A percentile compares a stretch with the other conserved stretches of the same genome.
phyloP scores from a whole-genome alignment of 2,113 vertebrate species.

The Istiophorus platypterus region DNA sequence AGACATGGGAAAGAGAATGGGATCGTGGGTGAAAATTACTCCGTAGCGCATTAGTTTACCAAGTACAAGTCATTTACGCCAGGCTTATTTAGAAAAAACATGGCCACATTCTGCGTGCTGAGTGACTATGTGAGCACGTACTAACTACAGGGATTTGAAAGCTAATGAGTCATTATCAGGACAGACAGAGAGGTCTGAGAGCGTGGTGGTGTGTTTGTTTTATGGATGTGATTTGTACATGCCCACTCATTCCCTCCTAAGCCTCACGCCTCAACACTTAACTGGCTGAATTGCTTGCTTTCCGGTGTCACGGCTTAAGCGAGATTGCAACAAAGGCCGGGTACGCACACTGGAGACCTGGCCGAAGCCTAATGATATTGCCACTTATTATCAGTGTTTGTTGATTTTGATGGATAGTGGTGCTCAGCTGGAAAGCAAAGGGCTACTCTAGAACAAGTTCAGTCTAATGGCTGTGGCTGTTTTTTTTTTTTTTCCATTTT shows the following conservation, averaged over 20 bases:
- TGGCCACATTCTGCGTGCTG: constrained; percentile 12
- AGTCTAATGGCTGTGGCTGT: constrained; percentile 38
- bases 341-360: constrained; percentile 29
- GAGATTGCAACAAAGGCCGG: constrained; percentile 21
- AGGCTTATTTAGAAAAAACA: constrained; percentile 43
- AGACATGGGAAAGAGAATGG: neutral
- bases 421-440: constrained; percentile 43
- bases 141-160: constrained; percentile 49
- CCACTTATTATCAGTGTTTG: constrained; percentile 52
- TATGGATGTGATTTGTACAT: constrained; percentile 45
- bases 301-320: constrained; percentile 9
- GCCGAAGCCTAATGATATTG: constrained; percentile 37
- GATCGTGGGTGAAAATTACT: neutral
- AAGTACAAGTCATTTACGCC: constrained; percentile 32
- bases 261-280: constrained; percentile 42
- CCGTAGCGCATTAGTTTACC: constrained; percentile 43
- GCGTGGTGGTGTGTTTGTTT: constrained; percentile 47
- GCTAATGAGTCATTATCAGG: constrained; percentile 64
- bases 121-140: constrained; percentile 23
- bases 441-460: constrained; percentile 42
- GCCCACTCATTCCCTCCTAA: constrained; percentile 32
- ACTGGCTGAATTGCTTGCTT: constrained; percentile 30
- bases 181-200: constrained; percentile 50
- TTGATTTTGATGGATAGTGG: constrained; percentile 67
- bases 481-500: no score